A percentile compares a stretch with the other conserved stretches of the same genome.
These are phyloP conservation scores for Polyommatus iphigenia DNA, from an alignment of 2,888 invertebrate genomes.

Conservation along the genomic window DNA sequence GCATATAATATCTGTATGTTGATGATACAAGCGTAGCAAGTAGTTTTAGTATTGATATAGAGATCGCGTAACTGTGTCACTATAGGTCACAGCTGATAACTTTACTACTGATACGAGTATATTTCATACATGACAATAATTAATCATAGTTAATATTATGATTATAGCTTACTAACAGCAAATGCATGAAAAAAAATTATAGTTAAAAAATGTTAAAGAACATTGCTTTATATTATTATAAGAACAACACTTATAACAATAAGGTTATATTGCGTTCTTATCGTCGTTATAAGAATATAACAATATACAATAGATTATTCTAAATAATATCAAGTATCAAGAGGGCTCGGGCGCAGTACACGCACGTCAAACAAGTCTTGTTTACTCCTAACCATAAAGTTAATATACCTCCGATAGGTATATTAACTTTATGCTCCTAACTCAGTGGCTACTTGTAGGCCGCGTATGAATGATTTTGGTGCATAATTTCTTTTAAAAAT, in stretches of 20 bases:
- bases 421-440: no score
- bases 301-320: neutral
- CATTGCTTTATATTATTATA: no score
- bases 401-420: no score
- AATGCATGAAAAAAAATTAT: no score
- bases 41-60: neutral
- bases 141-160: neutral
- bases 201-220: no score
- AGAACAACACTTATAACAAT: no score
- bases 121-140: neutral
- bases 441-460: conserved; percentile 27
- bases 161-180: neutral
- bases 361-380: conserved; percentile 28
- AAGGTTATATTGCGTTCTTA: no score
- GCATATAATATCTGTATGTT: neutral
- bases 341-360: conserved; percentile 33
- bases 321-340: conserved; percentile 40
- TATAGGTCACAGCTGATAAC: neutral
- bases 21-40: neutral
- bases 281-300: no score
- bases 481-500: neutral
- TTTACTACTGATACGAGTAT: neutral
- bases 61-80: neutral
- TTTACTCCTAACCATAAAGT: conserved; percentile 31
- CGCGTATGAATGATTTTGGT: conserved; percentile 2